Evolutionary conservation across 2,797 vertebrate species (phyloP).

Genomic region (Macropus fuliginosus): DNA sequence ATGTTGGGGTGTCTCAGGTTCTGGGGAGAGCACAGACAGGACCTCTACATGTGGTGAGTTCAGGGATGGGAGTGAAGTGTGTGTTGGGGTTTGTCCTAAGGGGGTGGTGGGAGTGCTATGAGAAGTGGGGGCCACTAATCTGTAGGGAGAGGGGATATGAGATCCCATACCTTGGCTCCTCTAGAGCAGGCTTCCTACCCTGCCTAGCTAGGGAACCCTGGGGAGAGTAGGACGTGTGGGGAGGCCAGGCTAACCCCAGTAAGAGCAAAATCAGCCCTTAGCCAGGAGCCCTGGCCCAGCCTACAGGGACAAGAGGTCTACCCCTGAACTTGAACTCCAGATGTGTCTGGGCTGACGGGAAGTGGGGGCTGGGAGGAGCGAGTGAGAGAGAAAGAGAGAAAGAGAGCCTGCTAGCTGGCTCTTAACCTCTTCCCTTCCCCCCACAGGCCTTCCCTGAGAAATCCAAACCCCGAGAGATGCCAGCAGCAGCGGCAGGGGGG

Average conservation of each 20-base stretch:
- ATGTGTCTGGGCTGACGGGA: not conserved
- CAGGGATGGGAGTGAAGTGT: not conserved
- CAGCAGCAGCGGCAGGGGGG: conserved; percentile 9
- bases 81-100: not conserved
- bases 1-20: not conserved
- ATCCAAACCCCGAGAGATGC: conserved; percentile 59
- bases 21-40: not conserved
- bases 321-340: conserved; percentile 6
- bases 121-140: not conserved
- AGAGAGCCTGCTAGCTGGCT: not conserved
- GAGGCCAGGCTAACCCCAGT: not conserved
- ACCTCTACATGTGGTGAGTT: not conserved
- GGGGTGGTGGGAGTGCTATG: not conserved
- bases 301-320: not conserved
- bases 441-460: conserved; percentile 61
- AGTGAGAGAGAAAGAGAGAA: not conserved
- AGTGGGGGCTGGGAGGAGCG: not conserved
- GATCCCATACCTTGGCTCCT: not conserved
- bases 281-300: not conserved
- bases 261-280: not conserved
- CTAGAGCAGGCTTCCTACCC: not conserved
- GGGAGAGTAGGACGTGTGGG: not conserved
- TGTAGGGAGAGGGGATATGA: not conserved
- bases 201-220: not conserved
- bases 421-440: conserved; percentile 56